Evolutionary conservation across 2,113 vertebrate genomes (phyloP), one percentile per base, ranked within the genome.

Genomic region (Pampusana beccarii): DNA sequence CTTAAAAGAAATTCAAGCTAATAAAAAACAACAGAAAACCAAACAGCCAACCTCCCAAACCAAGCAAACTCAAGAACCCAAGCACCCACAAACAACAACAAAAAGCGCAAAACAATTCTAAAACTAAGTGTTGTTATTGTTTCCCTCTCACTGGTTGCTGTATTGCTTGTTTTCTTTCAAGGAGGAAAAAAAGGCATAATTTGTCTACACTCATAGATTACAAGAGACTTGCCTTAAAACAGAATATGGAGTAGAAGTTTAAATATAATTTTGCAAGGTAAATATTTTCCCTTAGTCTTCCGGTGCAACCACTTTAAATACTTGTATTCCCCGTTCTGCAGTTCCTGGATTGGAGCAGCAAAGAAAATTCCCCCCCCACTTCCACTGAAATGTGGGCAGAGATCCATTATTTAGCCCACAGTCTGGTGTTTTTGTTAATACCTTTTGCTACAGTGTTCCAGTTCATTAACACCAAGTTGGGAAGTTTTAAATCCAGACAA

Each of bases 401-500:
- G 86, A 60, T 73, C 26, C 77, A 1, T 48, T 71, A 36, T 38
- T 67, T 14, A 75, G 61, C 70, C 61, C 65, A 3, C 33, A 31
- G 86, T 46, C 80, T 87, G 77, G n/a, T 15, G 14, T 88, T 80
- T 75, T 81, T 91, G 75, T 94, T 92, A 89, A 97, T 93, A 72
- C 91, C 65, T 89, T 90, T 93, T 92, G 83, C 86, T 91, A 10
- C 65, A 42, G n/a, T 38, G 86, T 84, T 96, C 64, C 83, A 88
- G 44, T 95, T 97, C 91, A 75, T 95, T 96, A 93, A 81, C 83
- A 82, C 36, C 61, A 48, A 54, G 77, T 92, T 92, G 78, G 93
- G 86, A 92, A 92, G 73, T 89, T 97, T 92, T 80, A 94, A 97
- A 96, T 91, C 91, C 83, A 91, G 86, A 81, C 89, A 89, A 70